These are phyloP conservation scores for Erebia ligea DNA, from an alignment of 2,888 invertebrate species.

Conservation along the genomic window DNA sequence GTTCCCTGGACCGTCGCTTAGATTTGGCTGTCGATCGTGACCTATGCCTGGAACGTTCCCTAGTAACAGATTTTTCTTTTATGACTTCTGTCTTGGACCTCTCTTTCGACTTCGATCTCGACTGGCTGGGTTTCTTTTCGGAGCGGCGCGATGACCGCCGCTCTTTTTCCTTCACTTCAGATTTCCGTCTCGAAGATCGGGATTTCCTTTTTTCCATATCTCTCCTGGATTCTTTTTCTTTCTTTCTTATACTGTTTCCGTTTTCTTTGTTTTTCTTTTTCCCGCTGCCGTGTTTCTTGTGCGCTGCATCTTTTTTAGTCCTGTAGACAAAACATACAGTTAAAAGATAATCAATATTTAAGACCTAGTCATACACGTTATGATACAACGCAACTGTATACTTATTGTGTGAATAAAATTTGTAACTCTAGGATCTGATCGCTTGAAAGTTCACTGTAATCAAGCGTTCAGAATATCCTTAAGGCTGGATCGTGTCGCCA, in stretches of 20 bases:
- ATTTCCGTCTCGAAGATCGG: slow-evolving; percentile 61
- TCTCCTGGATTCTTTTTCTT: slow-evolving; percentile 63
- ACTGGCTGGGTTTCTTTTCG: slow-evolving; percentile 55
- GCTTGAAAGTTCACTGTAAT: no score
- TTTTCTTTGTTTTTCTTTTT: slow-evolving; percentile 47
- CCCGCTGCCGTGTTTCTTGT: slow-evolving; percentile 47
- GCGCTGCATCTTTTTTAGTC: slow-evolving; percentile 47
- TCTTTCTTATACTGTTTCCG: slow-evolving; percentile 54
- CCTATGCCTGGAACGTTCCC: slow-evolving; percentile 57
- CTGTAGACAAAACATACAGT: slow-evolving; percentile 32
- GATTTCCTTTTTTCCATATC: slow-evolving; percentile 64
- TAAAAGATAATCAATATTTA: background rate
- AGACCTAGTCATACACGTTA: background rate
- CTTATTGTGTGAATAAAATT: no score
- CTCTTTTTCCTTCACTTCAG: slow-evolving; percentile 60
- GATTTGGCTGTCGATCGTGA: slow-evolving; percentile 62
- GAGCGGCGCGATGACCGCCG: slow-evolving; percentile 60
- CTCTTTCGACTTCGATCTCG: slow-evolving; percentile 60
- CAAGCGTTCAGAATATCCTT: no score
- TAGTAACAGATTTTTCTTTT: slow-evolving; percentile 61
- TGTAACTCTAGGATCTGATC: no score
- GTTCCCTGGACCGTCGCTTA: slow-evolving; percentile 57
- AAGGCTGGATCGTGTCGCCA: no score
- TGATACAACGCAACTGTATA: background rate
- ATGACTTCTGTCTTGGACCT: slow-evolving; percentile 50